Evolutionary conservation across 2,888 invertebrate genomes (phyloP).

Genomic region (Julus scanicus): DNA sequence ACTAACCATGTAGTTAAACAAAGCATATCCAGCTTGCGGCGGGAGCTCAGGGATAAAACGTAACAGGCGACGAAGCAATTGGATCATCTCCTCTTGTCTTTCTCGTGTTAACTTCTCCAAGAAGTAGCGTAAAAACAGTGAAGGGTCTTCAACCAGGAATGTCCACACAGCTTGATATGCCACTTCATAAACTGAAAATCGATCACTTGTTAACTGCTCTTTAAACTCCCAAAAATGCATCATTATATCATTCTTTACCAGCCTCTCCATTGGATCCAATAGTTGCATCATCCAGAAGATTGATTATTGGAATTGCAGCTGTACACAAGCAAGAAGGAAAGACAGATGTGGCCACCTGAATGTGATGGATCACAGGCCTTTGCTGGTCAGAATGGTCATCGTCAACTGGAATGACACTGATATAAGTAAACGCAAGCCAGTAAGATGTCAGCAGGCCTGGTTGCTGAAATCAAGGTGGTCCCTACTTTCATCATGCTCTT

Average conservation of each 20-base stretch:
- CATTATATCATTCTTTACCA: constrained; percentile 71
- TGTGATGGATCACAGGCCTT: constrained; percentile 63
- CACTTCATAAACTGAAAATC: constrained; percentile 71
- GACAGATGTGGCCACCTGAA: constrained; percentile 91
- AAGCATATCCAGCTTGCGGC: constrained; percentile 96
- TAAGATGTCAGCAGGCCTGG: not conserved
- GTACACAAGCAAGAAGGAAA: constrained; percentile 98
- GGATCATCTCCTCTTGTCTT: constrained; percentile 94
- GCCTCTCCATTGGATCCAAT: constrained; percentile 92
- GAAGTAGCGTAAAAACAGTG: constrained; percentile 93
- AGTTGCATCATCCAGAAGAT: constrained; percentile 94
- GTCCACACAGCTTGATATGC: constrained; percentile 90
- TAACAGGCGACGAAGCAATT: constrained; percentile 88
- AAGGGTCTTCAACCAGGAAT: constrained; percentile 97
- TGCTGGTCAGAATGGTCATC: constrained; percentile 70
- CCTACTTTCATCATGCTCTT: constrained; percentile 86
- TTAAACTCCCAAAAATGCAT: not conserved
- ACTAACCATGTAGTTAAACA: constrained; percentile 93
- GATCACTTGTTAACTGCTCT: not conserved
- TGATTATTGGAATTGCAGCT: constrained; percentile 93
- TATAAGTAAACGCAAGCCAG: not conserved
- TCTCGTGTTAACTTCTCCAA: constrained; percentile 94
- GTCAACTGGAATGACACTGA: constrained; percentile 54
- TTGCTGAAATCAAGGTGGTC: not conserved
- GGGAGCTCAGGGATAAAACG: constrained; percentile 92